Conservation (phyloP, 2,888 invertebrate genomes). For the Temnothorax ravouxi region DNA sequence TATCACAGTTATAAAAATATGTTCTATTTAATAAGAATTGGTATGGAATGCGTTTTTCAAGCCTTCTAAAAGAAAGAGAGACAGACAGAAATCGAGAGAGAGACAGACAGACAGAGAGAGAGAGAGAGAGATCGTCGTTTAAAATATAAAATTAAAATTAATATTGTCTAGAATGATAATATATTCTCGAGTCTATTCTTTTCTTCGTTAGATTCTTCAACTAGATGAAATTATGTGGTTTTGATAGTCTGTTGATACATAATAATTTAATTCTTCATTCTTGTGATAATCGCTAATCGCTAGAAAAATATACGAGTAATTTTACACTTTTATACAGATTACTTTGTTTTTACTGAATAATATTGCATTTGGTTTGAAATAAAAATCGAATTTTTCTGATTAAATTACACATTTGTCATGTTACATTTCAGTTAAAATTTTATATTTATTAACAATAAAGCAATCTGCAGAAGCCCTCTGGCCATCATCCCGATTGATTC, state of each 20-base stretch:
- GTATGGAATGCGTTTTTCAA: not conserved
- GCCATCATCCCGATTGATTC: too few species aligned
- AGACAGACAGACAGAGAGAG: not conserved
- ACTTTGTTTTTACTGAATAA: not conserved
- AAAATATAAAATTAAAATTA: not conserved
- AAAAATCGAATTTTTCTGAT: not conserved
- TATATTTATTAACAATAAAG: not conserved
- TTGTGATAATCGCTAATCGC: not conserved
- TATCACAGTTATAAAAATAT: not conserved
- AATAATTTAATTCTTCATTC: not conserved
- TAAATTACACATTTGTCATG: not conserved
- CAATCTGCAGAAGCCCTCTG: too few species aligned
- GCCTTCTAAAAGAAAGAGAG: too few species aligned
- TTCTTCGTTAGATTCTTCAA: not conserved
- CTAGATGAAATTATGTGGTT: not conserved
- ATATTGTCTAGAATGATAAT: slow-evolving; percentile 12
- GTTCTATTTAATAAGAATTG: not conserved
- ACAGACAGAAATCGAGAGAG: too few species aligned
- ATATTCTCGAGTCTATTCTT: not conserved
- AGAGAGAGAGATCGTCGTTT: not conserved
- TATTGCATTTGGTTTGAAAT: not conserved
- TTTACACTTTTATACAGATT: not conserved
- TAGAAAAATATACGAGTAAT: not conserved
- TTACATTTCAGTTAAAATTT: not conserved
- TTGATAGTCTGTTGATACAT: not conserved